A percentile compares a stretch with the other conserved stretches of the same genome.
phyloP scores from a whole-genome alignment of 2,797 vertebrate genomes.

The Alectoris magna region DNA sequence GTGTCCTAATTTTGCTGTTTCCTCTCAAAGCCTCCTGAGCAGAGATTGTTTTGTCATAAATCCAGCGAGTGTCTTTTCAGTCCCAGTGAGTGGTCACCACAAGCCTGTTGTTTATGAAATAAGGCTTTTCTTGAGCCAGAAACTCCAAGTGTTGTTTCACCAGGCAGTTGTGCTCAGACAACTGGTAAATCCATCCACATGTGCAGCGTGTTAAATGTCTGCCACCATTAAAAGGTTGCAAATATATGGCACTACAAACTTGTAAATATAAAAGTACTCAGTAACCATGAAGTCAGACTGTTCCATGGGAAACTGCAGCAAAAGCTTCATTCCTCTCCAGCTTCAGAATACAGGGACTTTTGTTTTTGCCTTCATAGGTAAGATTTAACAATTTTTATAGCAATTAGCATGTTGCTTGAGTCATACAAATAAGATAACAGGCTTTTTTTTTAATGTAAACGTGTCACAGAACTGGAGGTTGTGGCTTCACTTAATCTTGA shows the following conservation, averaged over 20 bases:
- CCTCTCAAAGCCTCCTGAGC: background rate
- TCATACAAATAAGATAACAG: fast-evolving
- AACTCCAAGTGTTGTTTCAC: background rate
- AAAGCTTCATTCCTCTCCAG: background rate
- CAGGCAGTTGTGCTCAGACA: background rate
- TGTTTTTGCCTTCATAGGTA: fast-evolving
- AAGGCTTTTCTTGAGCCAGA: background rate
- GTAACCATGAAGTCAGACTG: background rate
- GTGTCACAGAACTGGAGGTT: background rate
- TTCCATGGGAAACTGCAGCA: background rate
- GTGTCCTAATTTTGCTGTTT: background rate
- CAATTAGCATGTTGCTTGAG: background rate
- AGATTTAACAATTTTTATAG: background rate
- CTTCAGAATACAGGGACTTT: background rate
- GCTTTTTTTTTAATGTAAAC: fast-evolving
- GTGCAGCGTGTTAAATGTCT: background rate
- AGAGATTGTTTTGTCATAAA: background rate
- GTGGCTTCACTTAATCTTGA: background rate
- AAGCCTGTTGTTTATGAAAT: background rate
- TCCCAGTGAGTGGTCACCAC: background rate
- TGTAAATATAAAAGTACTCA: background rate
- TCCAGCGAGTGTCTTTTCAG: background rate
- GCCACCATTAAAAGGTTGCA: background rate
- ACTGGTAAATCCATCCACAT: background rate
- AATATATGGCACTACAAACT: fast-evolving